A percentile compares a stretch with the other conserved stretches of the same genome.
Evolutionary conservation across 2,113 vertebrate genomes (phyloP).

Genomic region (Uria aalge): DNA sequence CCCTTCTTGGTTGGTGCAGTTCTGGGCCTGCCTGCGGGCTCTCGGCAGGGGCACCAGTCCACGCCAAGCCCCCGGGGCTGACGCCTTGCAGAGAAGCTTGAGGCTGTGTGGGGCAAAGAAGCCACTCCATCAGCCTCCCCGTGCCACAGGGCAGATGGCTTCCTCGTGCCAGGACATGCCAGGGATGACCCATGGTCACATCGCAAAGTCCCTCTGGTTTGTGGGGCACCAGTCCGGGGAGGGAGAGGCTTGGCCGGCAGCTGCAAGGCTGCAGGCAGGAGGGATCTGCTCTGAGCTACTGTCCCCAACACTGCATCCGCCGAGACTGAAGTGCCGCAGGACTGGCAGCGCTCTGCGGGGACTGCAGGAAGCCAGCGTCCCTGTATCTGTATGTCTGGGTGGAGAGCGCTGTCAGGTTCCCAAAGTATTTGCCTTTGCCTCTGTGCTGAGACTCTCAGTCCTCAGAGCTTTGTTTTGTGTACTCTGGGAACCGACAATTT

Average conservation of each 20-base stretch:
- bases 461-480: conserved; percentile 16
- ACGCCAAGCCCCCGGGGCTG: background rate
- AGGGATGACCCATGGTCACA: background rate
- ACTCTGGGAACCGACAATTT: conserved; percentile 10
- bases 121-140: background rate
- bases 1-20: fast-evolving
- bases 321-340: fast-evolving
- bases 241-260: background rate
- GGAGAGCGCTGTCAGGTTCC: background rate
- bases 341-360: background rate
- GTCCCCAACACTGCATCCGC: fast-evolving
- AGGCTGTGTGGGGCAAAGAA: background rate
- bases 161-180: background rate
- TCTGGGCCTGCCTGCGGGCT: background rate
- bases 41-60: fast-evolving
- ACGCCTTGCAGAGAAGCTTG: background rate
- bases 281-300: background rate
- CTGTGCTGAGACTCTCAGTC: background rate
- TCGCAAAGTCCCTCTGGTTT: background rate
- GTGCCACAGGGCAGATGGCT: background rate
- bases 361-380: background rate
- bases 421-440: background rate
- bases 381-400: background rate
- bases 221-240: background rate
- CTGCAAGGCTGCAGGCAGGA: background rate